A percentile compares a stretch with the other conserved stretches of the same genome.
Conservation (phyloP, 2,888 invertebrate species). For the Agonopterix heracliana region DNA sequence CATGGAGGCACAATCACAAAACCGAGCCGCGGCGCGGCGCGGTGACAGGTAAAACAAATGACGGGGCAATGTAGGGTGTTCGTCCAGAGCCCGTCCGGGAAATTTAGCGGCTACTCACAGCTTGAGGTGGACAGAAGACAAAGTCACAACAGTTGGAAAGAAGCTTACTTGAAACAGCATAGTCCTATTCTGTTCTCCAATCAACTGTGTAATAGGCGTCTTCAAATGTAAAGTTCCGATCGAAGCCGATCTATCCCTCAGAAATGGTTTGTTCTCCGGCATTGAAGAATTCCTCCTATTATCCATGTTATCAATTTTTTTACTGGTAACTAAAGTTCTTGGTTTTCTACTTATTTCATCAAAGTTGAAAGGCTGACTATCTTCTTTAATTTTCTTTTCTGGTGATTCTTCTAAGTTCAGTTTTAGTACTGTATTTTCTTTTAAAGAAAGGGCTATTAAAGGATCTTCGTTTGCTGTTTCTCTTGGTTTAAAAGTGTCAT, state of each 20-base stretch:
- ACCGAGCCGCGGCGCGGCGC: no score
- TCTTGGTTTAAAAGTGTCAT: slow-evolving; percentile 10
- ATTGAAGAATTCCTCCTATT: slow-evolving; percentile 24
- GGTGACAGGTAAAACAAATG: no score
- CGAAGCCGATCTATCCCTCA: slow-evolving; percentile 78
- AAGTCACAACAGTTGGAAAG: no score
- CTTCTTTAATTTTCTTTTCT: slow-evolving; percentile 11
- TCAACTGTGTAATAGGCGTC: slow-evolving; percentile 60
- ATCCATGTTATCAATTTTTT: slow-evolving; percentile 15
- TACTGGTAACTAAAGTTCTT: slow-evolving; percentile 16
- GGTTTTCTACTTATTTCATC: slow-evolving; percentile 41
- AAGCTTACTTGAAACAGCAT: slow-evolving; percentile 89
- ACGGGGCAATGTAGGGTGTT: no score
- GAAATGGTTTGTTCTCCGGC: slow-evolving; percentile 59
- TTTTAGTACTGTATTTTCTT: not conserved
- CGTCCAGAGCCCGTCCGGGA: no score
- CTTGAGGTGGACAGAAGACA: no score
- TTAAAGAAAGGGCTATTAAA: not conserved
- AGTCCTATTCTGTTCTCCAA: slow-evolving; percentile 88
- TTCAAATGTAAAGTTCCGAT: slow-evolving; percentile 75
- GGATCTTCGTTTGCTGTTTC: not conserved
- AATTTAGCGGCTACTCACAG: no score
- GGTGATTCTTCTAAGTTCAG: slow-evolving; percentile 17
- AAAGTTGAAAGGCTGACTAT: slow-evolving; percentile 35
- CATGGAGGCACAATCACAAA: no score